Conservation (phyloP, 2,113 vertebrate species). For the Tringa solitaria region DNA sequence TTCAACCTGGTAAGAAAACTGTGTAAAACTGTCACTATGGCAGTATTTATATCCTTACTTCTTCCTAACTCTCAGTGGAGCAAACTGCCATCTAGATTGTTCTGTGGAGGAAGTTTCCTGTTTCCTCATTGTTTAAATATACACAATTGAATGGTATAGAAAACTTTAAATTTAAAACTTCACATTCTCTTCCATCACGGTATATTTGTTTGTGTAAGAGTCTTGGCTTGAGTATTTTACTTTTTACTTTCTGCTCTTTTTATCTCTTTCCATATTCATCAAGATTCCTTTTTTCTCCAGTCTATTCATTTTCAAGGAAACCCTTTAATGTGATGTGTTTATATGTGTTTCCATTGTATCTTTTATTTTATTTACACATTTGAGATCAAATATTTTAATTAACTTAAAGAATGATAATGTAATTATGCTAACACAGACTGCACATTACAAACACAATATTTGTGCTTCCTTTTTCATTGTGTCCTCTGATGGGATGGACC, state of each 20-base stretch:
- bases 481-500: background rate
- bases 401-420: background rate
- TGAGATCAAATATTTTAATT: constrained; percentile 17
- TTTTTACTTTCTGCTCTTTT: constrained; percentile 8
- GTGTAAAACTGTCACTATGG: background rate
- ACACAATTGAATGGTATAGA: background rate
- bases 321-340: constrained; percentile 42
- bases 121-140: constrained; percentile 3
- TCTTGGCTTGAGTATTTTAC: background rate
- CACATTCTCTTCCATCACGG: background rate
- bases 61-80: background rate
- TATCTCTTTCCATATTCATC: background rate
- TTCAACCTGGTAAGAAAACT: background rate
- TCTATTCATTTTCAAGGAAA: background rate
- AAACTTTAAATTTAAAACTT: background rate
- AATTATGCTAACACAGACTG: background rate
- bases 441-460: background rate
- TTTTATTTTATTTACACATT: constrained; percentile 38
- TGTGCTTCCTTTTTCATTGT: background rate
- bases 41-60: background rate
- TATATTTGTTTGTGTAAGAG: constrained; percentile 23
- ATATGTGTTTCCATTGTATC: constrained; percentile 18
- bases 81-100: background rate
- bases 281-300: background rate
- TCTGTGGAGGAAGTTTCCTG: background rate